Evolutionary conservation across 1,140 invertebrate species (phyloP).

Genomic region (Gryllus bimaculatus): DNA sequence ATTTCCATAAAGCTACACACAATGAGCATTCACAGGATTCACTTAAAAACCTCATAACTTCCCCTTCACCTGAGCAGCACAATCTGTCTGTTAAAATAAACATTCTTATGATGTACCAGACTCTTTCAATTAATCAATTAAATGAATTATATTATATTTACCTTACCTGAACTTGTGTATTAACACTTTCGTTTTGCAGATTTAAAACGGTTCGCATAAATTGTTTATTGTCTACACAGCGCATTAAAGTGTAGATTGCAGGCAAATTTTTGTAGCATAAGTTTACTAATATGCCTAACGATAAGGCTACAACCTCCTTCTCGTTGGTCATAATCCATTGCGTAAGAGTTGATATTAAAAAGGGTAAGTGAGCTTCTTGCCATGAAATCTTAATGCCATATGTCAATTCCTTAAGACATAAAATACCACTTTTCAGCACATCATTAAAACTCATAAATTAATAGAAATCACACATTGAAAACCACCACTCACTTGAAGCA

Average conservation of each 20-base stretch:
- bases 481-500: slow-evolving; percentile 41
- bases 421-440: background rate
- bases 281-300: slow-evolving; percentile 58
- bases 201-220: slow-evolving; percentile 46
- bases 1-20: too few species aligned
- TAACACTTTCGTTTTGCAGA: slow-evolving; percentile 28
- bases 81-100: too few species aligned
- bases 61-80: too few species aligned
- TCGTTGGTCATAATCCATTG: slow-evolving; percentile 48
- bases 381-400: slow-evolving; percentile 59
- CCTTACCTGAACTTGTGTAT: slow-evolving; percentile 19
- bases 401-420: slow-evolving; percentile 45
- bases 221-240: slow-evolving; percentile 51
- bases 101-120: too few species aligned
- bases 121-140: too few species aligned
- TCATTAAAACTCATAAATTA: slow-evolving; percentile 9
- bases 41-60: too few species aligned
- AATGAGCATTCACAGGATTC: too few species aligned
- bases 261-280: slow-evolving; percentile 59
- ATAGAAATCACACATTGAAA: slow-evolving; percentile 13
- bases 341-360: slow-evolving; percentile 48
- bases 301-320: slow-evolving; percentile 46
- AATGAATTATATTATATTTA: background rate
- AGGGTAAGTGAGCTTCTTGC: slow-evolving; percentile 54
- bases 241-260: slow-evolving; percentile 52